A percentile compares a stretch with the other conserved stretches of the same genome.
phyloP scores from a whole-genome alignment of 2,888 invertebrate species.

The Chrysodeixis includens region DNA sequence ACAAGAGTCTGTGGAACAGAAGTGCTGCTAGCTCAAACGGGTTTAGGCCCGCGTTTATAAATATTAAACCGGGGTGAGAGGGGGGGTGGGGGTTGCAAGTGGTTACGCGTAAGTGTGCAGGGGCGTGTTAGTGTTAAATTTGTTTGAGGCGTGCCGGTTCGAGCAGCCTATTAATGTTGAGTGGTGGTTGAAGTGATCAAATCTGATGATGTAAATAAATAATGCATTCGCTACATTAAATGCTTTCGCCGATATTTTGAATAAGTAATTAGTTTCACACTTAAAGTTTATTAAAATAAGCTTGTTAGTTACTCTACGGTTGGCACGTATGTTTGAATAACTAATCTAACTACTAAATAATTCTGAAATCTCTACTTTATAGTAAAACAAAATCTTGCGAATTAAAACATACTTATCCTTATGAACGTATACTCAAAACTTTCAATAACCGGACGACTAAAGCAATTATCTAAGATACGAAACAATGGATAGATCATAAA shows the following conservation, averaged over 20 bases:
- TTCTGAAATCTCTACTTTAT: too few species aligned
- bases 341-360: too few species aligned
- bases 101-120: constrained; percentile 80
- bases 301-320: too few species aligned
- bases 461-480: constrained; percentile 30
- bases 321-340: too few species aligned
- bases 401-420: too few species aligned
- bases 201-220: constrained; percentile 56
- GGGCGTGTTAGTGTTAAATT: constrained; percentile 71
- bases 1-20: constrained; percentile 85
- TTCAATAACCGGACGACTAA: constrained; percentile 2
- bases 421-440: not conserved
- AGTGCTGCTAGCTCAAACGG: constrained; percentile 84
- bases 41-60: constrained; percentile 82
- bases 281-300: too few species aligned
- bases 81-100: constrained; percentile 66
- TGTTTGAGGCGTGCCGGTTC: constrained; percentile 67
- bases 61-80: constrained; percentile 78
- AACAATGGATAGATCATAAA: constrained; percentile 48
- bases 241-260: constrained; percentile 36
- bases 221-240: constrained; percentile 26
- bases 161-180: constrained; percentile 61
- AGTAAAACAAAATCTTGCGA: too few species aligned
- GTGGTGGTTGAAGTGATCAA: constrained; percentile 55
- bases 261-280: constrained; percentile 16